A percentile compares a stretch with the other conserved stretches of the same genome.
These are phyloP conservation scores for Catharus bicknelli DNA, from an alignment of 2,113 vertebrate species.

Conservation along the genomic window DNA sequence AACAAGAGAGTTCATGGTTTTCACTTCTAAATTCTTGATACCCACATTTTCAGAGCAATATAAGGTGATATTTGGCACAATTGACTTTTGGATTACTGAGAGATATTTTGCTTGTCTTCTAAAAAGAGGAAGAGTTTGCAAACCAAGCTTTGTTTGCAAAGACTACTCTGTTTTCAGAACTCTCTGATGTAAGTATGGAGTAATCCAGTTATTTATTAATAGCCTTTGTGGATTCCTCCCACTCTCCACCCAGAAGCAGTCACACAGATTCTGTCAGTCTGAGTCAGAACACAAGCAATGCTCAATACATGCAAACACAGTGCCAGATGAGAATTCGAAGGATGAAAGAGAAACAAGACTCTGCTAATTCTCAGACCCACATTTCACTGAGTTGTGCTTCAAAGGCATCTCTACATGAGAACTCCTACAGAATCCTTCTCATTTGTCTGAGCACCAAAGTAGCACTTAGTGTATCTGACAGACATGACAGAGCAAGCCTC, in stretches of 20 bases:
- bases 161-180: conserved; percentile 13
- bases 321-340: not conserved
- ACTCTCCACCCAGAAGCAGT: conserved; percentile 38
- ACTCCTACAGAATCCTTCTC: not conserved
- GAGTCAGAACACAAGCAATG: conserved; percentile 37
- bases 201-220: conserved; percentile 41
- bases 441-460: not conserved
- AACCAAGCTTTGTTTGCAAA: not conserved
- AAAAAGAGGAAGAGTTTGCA: not conserved
- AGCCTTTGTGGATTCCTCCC: conserved; percentile 65
- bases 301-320: not conserved
- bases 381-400: not conserved
- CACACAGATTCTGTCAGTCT: conserved; percentile 33
- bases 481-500: not conserved
- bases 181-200: not conserved
- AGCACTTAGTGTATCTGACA: not conserved
- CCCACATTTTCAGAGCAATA: not conserved
- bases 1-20: not conserved
- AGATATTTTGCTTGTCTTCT: not conserved
- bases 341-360: not conserved
- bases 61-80: not conserved
- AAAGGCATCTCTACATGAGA: not conserved
- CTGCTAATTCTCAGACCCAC: not conserved
- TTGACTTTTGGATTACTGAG: not conserved
- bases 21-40: not conserved